Base-by-base conservation (phyloP, 2,797 vertebrate genomes). In the Euphonia xanthogaster region DNA sequence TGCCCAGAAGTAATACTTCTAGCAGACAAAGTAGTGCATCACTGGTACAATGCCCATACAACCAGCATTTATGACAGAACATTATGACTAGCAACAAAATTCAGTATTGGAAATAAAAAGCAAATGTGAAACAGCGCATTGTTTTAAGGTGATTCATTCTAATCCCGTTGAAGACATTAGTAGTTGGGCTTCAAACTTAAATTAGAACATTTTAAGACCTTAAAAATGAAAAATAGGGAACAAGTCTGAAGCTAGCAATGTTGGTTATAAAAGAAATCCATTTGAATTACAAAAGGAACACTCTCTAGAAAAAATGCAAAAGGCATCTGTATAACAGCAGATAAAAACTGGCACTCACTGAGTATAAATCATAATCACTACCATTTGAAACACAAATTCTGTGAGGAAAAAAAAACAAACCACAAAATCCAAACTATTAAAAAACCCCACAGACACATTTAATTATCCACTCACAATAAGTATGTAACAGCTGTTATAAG, bases 151-250 rank as follows among this genome's bases (percentile, higher is more conserved):
- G 5, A 42, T 67, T 85, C n/a, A 44, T 74, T 71, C 30, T 50
- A 50, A 71, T 44, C 28, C 22, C 7, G 1, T 18, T 90, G 42
- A 88, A 94, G 42, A 54, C 25, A 79, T n/a, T 12, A 65, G 22
- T 42, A 71, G 27, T 54, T 94, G 87, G 71, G 23, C 20, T 63
- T 77, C 53, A 86, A 42, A 92, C 15, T 50, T 87, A 17, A 84
- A 51, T 54, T 35, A 54, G 18, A 81, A 72, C 23, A 78, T 61
- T 88, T 68, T 70, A 84, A 82, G 73, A 68, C 21, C 13, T 58
- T 82, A 55, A 85, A 86, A 79, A 70, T 28, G 7, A 94, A 94
- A 89, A 67, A 14, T 62, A 55, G 39, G 53, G 77, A 93, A 80
- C 13, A 82, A 90, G 19, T 71, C 25, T 23, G 22, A 8, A 85